These are phyloP conservation scores for Astropecten irregularis DNA, from an alignment of 53 echinoderm and acorn worm species.

Conservation along the genomic window DNA sequence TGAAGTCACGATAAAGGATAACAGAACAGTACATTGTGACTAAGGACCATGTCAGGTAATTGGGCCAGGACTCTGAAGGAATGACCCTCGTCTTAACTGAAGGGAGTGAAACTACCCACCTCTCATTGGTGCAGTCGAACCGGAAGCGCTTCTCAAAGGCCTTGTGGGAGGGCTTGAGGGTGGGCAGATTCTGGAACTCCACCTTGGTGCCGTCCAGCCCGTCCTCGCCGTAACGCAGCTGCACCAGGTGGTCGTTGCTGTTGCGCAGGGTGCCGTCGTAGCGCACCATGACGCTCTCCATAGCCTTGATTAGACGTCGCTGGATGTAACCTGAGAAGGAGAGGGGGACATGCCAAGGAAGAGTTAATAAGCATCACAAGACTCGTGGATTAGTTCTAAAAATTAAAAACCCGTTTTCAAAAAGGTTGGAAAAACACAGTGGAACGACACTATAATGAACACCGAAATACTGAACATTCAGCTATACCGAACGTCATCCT, in stretches of 20 bases:
- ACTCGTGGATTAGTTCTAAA: too few species aligned
- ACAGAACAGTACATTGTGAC: too few species aligned
- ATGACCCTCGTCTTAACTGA: too few species aligned
- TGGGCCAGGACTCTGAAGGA: too few species aligned
- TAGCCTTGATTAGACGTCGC: constrained; percentile 98
- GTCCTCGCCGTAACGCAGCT: constrained; percentile 98
- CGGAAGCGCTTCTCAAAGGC: constrained; percentile 88
- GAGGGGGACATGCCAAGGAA: neutral
- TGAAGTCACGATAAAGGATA: too few species aligned
- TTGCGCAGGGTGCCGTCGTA: constrained; percentile 98
- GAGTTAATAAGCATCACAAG: too few species aligned
- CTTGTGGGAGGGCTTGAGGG: constrained; percentile 94
- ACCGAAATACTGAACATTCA: too few species aligned
- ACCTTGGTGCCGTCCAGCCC: constrained; percentile 90
- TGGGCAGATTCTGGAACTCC: constrained; percentile 89
- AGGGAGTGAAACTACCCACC: constrained; percentile 62
- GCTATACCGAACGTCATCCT: too few species aligned
- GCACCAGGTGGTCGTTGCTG: constrained; percentile 95
- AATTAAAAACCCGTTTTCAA: too few species aligned
- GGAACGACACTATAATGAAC: too few species aligned
- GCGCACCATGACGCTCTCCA: constrained; percentile 98
- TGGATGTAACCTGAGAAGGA: constrained; percentile 88
- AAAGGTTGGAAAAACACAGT: too few species aligned
- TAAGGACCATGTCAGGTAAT: too few species aligned
- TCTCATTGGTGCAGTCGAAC: constrained; percentile 97